These are phyloP conservation scores for Vultur gryphus DNA, from an alignment of 2,797 vertebrate species.

Conservation along the genomic window DNA sequence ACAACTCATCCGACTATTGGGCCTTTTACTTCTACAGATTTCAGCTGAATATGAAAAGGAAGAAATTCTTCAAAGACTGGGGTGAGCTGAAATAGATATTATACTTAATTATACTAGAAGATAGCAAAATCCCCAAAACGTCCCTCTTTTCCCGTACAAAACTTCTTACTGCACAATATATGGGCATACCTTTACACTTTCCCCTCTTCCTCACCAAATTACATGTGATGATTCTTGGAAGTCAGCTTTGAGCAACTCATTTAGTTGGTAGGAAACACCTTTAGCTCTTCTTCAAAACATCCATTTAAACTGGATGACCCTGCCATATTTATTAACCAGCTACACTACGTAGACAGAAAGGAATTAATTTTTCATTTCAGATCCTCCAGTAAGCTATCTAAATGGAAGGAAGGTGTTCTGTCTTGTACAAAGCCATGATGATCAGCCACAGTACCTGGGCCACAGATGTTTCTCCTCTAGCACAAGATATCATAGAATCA, in stretches of 20 bases:
- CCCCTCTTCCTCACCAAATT: background rate
- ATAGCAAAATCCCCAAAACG: background rate
- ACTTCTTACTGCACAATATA: background rate
- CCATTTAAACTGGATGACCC: background rate
- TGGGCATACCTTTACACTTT: background rate
- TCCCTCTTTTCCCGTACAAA: background rate
- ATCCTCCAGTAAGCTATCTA: background rate
- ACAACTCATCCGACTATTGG: background rate
- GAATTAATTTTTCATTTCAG: background rate
- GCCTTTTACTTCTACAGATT: background rate
- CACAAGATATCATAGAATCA: background rate
- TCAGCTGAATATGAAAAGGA: background rate
- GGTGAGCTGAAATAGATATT: background rate
- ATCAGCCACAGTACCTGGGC: background rate
- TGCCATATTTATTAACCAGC: background rate
- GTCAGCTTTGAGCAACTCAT: background rate
- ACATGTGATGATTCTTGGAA: background rate
- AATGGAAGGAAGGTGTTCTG: background rate
- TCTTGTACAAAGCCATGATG: background rate
- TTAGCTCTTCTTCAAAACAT: background rate
- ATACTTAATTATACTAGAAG: background rate
- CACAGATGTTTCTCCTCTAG: background rate
- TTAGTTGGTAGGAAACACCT: background rate
- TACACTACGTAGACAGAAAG: background rate
- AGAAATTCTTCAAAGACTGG: background rate